phyloP scores from a whole-genome alignment of 2,888 invertebrate genomes.

The Sphaerophoria rueppellii region DNA sequence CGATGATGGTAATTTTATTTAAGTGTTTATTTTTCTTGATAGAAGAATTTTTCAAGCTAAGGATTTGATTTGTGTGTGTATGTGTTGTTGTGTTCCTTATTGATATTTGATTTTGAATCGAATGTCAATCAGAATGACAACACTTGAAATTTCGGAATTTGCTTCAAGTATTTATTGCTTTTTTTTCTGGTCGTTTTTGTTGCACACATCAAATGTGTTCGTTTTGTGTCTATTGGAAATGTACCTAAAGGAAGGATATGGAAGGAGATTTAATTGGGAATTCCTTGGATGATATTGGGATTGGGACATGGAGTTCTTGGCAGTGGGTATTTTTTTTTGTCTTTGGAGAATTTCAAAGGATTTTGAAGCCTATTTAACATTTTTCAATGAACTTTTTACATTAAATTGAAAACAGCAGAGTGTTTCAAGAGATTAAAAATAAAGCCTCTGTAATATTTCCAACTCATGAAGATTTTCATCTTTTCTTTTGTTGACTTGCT shows the following conservation, averaged over 20 bases:
- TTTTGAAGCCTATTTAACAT: too few species aligned
- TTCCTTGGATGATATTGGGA: background rate
- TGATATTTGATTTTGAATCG: conserved; percentile 16
- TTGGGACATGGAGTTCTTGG: too few species aligned
- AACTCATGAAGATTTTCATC: too few species aligned
- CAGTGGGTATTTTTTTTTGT: too few species aligned
- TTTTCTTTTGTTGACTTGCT: too few species aligned
- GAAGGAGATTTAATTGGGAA: background rate
- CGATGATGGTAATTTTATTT: conserved; percentile 6
- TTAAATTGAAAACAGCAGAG: too few species aligned
- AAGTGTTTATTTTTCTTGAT: conserved; percentile 5
- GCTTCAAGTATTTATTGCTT: conserved; percentile 21
- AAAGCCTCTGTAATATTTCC: too few species aligned
- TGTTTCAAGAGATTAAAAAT: too few species aligned
- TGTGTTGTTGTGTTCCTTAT: background rate
- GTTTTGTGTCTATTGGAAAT: background rate
- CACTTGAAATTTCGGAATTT: conserved; percentile 7
- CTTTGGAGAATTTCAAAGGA: too few species aligned
- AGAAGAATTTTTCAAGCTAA: background rate
- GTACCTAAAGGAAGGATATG: background rate
- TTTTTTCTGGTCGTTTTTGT: background rate
- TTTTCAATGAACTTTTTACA: too few species aligned
- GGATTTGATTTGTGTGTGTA: background rate
- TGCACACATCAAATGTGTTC: background rate
- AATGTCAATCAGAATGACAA: conserved; percentile 17